Conservation (phyloP, 1,140 invertebrate species). For the Holotrichia oblita region DNA sequence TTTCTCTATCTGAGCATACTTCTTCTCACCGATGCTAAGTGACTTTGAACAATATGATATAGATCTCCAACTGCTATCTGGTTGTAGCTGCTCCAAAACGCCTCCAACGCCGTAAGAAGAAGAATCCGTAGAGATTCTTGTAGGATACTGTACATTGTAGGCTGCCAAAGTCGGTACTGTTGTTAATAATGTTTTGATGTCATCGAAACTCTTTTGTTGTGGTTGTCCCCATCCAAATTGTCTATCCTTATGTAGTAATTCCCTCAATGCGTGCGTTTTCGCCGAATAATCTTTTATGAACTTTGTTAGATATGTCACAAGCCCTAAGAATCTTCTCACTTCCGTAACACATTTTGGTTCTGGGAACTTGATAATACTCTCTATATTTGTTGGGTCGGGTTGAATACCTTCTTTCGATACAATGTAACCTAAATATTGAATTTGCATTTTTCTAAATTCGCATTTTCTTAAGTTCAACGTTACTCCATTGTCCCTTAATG, state of each 20-base stretch:
- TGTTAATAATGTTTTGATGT: not conserved
- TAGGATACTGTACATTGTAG: not conserved
- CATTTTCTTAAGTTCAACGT: conserved; percentile 34
- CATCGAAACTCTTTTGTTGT: not conserved
- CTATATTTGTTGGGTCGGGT: conserved; percentile 43
- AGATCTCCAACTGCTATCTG: not conserved
- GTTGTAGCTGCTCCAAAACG: not conserved
- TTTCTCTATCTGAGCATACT: conserved; percentile 11
- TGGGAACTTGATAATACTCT: conserved; percentile 52
- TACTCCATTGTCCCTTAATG: conserved; percentile 21
- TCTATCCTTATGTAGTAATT: not conserved
- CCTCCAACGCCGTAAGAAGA: not conserved
- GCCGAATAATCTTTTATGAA: conserved; percentile 50
- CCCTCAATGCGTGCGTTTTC: not conserved
- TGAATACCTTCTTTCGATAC: conserved; percentile 27
- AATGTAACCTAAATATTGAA: conserved; percentile 28
- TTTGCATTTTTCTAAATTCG: conserved; percentile 24
- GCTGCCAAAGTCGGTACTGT: not conserved
- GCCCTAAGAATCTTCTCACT: conserved; percentile 55
- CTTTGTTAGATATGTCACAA: conserved; percentile 57
- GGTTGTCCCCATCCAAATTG: not conserved
- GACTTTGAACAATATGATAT: not conserved
- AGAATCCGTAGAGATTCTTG: not conserved
- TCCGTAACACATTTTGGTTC: conserved; percentile 49
- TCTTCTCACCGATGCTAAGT: not conserved